Percentiles rank a stretch among this genome's conserved stretches.
Conservation (phyloP, 2,113 vertebrate species). For the Beaufortia kweichowensis region DNA sequence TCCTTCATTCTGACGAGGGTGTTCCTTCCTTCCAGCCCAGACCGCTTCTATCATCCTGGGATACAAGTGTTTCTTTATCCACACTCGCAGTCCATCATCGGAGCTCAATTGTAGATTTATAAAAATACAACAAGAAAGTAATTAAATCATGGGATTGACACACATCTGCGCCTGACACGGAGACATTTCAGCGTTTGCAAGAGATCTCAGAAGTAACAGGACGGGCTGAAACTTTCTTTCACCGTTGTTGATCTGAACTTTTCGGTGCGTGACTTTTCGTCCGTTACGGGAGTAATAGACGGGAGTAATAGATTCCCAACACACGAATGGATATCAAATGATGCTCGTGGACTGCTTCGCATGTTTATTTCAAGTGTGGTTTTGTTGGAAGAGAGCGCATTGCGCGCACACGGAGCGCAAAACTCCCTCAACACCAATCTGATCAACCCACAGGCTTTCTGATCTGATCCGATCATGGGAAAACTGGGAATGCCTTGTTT, state of each 20-base stretch:
- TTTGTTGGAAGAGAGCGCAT: background rate
- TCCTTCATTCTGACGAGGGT: slow-evolving; percentile 26
- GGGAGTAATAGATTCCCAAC: slow-evolving; percentile 21
- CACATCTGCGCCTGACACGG: background rate
- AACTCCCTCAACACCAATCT: background rate
- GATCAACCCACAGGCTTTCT: background rate
- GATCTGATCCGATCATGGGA: slow-evolving; percentile 32
- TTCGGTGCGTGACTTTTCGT: slow-evolving; percentile 4
- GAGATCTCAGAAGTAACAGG: slow-evolving; percentile 35
- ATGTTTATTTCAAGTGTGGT: slow-evolving; percentile 16
- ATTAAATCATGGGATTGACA: slow-evolving; percentile 18
- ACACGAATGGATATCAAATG: slow-evolving; percentile 43
- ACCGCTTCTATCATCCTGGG: slow-evolving; percentile 42
- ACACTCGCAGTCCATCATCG: slow-evolving; percentile 15
- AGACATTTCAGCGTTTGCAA: background rate
- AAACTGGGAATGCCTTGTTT: slow-evolving; percentile 22
- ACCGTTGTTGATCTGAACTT: slow-evolving; percentile 20
- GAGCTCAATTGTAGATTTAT: background rate
- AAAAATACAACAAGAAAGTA: background rate
- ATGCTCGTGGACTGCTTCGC: slow-evolving; percentile 16
- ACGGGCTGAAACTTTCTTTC: slow-evolving; percentile 42
- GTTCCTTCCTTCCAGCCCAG: slow-evolving; percentile 43
- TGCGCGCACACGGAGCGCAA: background rate
- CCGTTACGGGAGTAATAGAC: slow-evolving; percentile 9
- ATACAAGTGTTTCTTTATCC: slow-evolving; percentile 42